Conservation (phyloP, 2,888 invertebrate genomes). For the Itoplectis maculator region DNA sequence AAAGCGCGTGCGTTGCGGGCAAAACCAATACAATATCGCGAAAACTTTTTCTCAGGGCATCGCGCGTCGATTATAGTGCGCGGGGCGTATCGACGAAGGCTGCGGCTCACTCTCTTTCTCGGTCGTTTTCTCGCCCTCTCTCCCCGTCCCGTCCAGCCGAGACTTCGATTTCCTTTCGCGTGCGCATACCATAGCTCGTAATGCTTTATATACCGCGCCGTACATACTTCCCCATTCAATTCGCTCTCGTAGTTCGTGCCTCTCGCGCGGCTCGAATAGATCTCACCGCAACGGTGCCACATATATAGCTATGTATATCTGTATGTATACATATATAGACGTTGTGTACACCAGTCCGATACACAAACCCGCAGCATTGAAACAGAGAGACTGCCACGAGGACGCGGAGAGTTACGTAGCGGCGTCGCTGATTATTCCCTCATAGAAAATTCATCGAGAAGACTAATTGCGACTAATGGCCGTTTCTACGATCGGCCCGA, state of each 20-base stretch:
- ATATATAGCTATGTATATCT: slow-evolving; percentile 10
- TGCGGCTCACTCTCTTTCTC: too few relatives aligned
- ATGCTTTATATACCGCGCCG: slow-evolving; percentile 45
- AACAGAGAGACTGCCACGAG: slow-evolving; percentile 44
- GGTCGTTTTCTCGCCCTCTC: too few relatives aligned
- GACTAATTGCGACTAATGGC: slow-evolving; percentile 82
- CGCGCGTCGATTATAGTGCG: neutral
- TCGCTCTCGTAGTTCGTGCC: slow-evolving; percentile 63
- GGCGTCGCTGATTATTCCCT: slow-evolving; percentile 72
- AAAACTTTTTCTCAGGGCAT: slow-evolving; percentile 28
- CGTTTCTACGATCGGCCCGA: slow-evolving; percentile 56
- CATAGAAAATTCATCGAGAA: slow-evolving; percentile 80
- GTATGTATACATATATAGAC: neutral
- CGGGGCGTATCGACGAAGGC: slow-evolving; percentile 19
- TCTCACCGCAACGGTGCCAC: slow-evolving; percentile 23
- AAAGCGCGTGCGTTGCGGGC: neutral
- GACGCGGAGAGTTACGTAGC: slow-evolving; percentile 51
- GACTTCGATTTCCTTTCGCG: slow-evolving; percentile 65
- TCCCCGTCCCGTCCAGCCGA: slow-evolving; percentile 38
- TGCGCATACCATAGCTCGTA: slow-evolving; percentile 57
- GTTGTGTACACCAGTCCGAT: neutral
- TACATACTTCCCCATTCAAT: slow-evolving; percentile 65
- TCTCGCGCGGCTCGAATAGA: slow-evolving; percentile 55
- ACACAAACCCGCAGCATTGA: slow-evolving; percentile 12
- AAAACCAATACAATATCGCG: neutral